Evolutionary conservation across 2,113 vertebrate genomes (phyloP).

Genomic region (Cebus imitator): DNA sequence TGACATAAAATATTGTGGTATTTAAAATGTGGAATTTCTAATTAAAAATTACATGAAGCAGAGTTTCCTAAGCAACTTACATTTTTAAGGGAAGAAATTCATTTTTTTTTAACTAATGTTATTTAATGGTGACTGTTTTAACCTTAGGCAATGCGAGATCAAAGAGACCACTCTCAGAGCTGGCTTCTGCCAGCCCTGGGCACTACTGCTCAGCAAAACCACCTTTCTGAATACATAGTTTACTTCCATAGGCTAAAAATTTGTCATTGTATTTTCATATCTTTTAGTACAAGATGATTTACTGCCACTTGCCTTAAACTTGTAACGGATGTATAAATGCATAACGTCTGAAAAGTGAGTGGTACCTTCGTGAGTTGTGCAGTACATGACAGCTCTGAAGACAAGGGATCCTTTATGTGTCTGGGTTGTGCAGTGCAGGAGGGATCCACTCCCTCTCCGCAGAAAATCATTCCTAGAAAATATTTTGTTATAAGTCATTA

Average conservation of each 20-base stretch:
- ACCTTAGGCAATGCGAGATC: background rate
- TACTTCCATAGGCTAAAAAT: background rate
- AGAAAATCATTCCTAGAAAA: background rate
- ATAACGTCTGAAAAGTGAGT: background rate
- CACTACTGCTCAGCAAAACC: background rate
- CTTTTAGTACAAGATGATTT: background rate
- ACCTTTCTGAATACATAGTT: background rate
- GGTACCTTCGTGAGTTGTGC: background rate
- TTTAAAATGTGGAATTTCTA: background rate
- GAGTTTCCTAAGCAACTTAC: background rate
- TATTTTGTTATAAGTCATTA: background rate
- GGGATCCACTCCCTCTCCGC: background rate
- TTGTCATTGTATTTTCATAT: background rate
- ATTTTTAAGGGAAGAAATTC: background rate
- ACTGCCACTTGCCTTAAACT: background rate
- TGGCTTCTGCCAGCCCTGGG: background rate
- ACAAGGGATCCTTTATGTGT: background rate
- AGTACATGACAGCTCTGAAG: background rate
- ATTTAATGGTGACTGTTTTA: background rate
- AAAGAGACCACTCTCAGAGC: background rate
- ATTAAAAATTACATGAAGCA: background rate
- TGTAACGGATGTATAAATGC: background rate
- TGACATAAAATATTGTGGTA: background rate
- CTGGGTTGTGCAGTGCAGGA: no score
- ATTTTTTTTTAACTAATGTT: background rate